Evolutionary conservation across 2,797 vertebrate genomes (phyloP).

Genomic region (Crocidura indochinensis): DNA sequence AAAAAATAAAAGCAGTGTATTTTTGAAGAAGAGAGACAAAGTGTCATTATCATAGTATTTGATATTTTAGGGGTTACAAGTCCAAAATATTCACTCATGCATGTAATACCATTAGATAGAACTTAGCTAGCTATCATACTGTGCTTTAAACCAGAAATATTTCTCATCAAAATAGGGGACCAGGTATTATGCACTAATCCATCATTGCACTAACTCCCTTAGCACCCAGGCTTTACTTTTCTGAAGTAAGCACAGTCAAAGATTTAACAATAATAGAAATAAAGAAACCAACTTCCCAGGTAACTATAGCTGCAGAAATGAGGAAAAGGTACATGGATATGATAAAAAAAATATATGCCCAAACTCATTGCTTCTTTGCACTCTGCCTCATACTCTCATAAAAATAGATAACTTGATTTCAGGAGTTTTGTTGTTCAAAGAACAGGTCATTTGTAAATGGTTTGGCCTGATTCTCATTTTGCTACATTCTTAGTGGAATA

Average conservation of each 20-base stretch:
- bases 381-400: conserved; percentile 35
- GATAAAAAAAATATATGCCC: conserved; percentile 61
- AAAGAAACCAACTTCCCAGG: not conserved
- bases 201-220: conserved; percentile 36
- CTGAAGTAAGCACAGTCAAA: conserved; percentile 41
- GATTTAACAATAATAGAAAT: conserved; percentile 27
- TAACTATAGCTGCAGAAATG: conserved; percentile 5
- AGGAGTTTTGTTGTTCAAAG: conserved; percentile 35
- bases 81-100: conserved; percentile 32
- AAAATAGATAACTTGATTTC: conserved; percentile 53
- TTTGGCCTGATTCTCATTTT: conserved; percentile 44
- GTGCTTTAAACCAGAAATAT: conserved; percentile 43
- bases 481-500: conserved; percentile 60
- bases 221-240: conserved; percentile 31
- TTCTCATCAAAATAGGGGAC: conserved; percentile 31
- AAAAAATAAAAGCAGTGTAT: conserved; percentile 41
- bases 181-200: conserved; percentile 38
- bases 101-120: not conserved
- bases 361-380: conserved; percentile 49
- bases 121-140: conserved; percentile 35
- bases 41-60: conserved; percentile 13
- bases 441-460: not conserved
- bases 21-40: not conserved
- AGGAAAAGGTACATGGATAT: not conserved
- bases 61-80: conserved; percentile 43